These are phyloP conservation scores for Yponomeuta malinellus DNA, from an alignment of 2,888 invertebrate genomes.

Conservation along the genomic window DNA sequence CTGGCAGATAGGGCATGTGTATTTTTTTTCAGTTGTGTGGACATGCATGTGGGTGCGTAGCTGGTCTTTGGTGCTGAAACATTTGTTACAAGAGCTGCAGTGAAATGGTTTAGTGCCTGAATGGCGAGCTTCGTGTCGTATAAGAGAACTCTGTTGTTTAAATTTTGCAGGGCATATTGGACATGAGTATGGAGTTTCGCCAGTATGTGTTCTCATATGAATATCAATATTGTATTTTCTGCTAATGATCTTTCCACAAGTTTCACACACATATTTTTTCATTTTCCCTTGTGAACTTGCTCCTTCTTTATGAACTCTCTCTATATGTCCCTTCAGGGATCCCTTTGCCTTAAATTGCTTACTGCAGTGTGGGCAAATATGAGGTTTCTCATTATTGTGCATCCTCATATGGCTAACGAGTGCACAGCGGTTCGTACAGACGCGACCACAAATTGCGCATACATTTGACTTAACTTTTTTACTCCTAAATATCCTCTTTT, in stretches of 20 bases:
- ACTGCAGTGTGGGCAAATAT: constrained; percentile 42
- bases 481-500: constrained; percentile 26
- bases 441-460: constrained; percentile 42
- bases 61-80: constrained; percentile 52
- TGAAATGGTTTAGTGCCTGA: constrained; percentile 40
- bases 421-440: constrained; percentile 41
- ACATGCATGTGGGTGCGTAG: constrained; percentile 44
- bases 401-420: constrained; percentile 45
- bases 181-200: constrained; percentile 58
- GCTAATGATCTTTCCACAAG: constrained; percentile 57
- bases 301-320: constrained; percentile 36
- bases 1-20: constrained; percentile 54
- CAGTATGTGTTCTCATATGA: constrained; percentile 57
- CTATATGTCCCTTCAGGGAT: constrained; percentile 45
- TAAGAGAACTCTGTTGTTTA: constrained; percentile 45
- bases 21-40: constrained; percentile 50
- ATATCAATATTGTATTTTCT: constrained; percentile 46
- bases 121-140: constrained; percentile 48
- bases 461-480: constrained; percentile 23
- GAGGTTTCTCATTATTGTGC: constrained; percentile 47
- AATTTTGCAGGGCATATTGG: constrained; percentile 44
- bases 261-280: constrained; percentile 53
- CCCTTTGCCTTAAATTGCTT: constrained; percentile 50
- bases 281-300: constrained; percentile 19
- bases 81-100: constrained; percentile 49